Conservation (phyloP, 2,113 vertebrate genomes). For the Onychorhynchus coronatus region DNA sequence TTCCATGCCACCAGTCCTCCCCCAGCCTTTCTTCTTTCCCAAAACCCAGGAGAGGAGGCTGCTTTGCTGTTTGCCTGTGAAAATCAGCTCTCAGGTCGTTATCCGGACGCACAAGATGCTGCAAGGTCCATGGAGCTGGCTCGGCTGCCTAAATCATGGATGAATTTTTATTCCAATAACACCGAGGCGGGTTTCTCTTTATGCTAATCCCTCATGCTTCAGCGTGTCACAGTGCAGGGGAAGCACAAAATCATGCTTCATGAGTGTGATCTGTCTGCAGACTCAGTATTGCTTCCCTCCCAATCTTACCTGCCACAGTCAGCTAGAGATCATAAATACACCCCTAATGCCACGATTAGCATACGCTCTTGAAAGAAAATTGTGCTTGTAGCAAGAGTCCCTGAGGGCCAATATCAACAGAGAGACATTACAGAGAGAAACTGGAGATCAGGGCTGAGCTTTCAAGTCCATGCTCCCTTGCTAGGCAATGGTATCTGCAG, state of each 20-base stretch:
- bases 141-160: neutral
- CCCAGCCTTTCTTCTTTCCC: neutral
- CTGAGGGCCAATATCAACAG: slow-evolving; percentile 41
- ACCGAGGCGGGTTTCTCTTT: neutral
- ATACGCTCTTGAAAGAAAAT: slow-evolving; percentile 55
- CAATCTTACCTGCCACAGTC: slow-evolving; percentile 48
- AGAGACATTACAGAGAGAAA: slow-evolving; percentile 32
- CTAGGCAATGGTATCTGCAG: neutral
- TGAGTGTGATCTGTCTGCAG: slow-evolving; percentile 19
- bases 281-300: neutral
- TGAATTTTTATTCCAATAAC: neutral
- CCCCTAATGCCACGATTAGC: slow-evolving; percentile 53
- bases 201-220: slow-evolving; percentile 14
- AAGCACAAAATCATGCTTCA: slow-evolving; percentile 49
- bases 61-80: neutral
- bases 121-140: neutral
- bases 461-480: neutral
- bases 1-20: neutral
- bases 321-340: slow-evolving; percentile 52
- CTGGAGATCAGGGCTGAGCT: slow-evolving; percentile 17
- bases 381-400: slow-evolving; percentile 48
- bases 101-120: fast-evolving
- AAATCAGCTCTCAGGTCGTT: neutral
- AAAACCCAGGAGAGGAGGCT: neutral
- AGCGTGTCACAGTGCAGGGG: neutral